These are phyloP conservation scores for Gyrodactylus salaris DNA, from an alignment of 1,140 invertebrate genomes.

Conservation along the genomic window DNA sequence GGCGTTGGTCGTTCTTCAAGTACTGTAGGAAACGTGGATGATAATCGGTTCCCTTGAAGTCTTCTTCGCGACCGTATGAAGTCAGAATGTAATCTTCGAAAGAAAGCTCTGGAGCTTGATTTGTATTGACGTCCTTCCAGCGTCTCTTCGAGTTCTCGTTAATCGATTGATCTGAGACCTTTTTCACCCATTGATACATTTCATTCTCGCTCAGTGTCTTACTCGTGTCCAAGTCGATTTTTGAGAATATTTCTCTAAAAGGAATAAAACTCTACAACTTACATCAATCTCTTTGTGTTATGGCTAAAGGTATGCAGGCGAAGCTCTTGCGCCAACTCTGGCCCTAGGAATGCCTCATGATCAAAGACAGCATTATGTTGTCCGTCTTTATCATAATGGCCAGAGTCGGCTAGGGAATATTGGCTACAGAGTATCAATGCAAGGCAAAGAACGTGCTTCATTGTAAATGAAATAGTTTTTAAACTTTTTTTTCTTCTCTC, in stretches of 20 bases:
- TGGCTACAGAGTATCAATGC: too few species aligned
- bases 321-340: not conserved
- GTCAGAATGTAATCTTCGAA: not conserved
- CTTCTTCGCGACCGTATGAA: not conserved
- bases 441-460: too few species aligned
- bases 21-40: not conserved
- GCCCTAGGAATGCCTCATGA: not conserved
- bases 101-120: not conserved
- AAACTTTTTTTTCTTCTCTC: too few species aligned
- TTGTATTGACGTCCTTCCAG: not conserved
- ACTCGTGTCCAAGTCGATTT: not conserved
- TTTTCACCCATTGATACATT: not conserved
- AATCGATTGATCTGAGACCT: not conserved
- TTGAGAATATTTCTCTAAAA: not conserved
- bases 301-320: not conserved
- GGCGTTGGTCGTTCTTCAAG: slow-evolving; percentile 12
- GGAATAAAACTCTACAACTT: not conserved
- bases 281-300: not conserved
- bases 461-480: too few species aligned
- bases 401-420: too few species aligned
- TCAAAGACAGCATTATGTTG: not conserved
- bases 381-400: not conserved
- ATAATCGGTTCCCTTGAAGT: not conserved
- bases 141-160: not conserved
- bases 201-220: not conserved